A percentile compares a stretch with the other conserved stretches of the same genome.
Evolutionary conservation across 2,113 vertebrate species (phyloP).

Genomic region (Sinocyclocheilus anshuiensis): DNA sequence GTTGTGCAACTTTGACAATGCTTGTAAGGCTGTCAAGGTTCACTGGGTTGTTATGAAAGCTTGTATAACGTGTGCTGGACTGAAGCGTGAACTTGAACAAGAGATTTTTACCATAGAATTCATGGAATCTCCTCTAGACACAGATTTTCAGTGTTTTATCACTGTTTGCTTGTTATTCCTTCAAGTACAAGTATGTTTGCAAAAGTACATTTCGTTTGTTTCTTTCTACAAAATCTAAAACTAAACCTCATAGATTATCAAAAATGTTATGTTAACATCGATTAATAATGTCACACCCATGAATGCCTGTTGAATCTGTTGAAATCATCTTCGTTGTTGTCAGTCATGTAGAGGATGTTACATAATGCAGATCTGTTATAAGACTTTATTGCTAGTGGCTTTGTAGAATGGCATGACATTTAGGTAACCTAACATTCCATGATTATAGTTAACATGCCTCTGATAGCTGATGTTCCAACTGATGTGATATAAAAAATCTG

Average conservation of each 20-base stretch:
- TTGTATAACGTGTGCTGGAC: slow-evolving; percentile 18
- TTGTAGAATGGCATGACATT: not conserved
- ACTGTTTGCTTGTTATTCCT: not conserved
- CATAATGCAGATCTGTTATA: not conserved
- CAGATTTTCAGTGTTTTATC: not conserved
- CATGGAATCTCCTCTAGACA: not conserved
- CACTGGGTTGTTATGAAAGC: slow-evolving; percentile 43
- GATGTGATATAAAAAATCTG: no score
- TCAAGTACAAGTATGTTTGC: not conserved
- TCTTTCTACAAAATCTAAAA: not conserved
- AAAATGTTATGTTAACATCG: not conserved
- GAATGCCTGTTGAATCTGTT: not conserved
- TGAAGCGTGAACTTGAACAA: not conserved
- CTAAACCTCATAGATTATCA: not conserved
- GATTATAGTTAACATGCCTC: not conserved
- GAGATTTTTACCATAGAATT: not conserved
- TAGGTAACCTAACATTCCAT: not conserved
- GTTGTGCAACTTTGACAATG: slow-evolving; percentile 66
- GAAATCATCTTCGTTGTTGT: not conserved
- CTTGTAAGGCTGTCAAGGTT: slow-evolving; percentile 46
- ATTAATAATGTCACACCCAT: not conserved
- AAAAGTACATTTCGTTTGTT: not conserved
- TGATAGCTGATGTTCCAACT: not conserved
- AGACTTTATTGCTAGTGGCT: not conserved
- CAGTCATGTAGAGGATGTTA: not conserved